A percentile compares a stretch with the other conserved stretches of the same genome.
phyloP scores from a whole-genome alignment of 2,797 vertebrate genomes.

The Pseudochirops corinnae region DNA sequence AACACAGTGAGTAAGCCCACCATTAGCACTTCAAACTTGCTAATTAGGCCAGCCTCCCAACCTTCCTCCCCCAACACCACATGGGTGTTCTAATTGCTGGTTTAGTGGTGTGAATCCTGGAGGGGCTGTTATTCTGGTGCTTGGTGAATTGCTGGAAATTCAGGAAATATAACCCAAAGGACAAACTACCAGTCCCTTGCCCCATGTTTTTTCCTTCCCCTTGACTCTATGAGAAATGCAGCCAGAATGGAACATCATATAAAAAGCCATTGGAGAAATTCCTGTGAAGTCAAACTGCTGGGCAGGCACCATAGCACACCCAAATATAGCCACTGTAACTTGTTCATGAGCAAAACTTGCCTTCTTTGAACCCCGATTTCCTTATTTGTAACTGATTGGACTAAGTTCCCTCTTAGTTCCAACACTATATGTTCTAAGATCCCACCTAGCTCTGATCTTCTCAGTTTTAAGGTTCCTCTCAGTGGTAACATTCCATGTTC shows the following conservation, averaged over 20 bases:
- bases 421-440: not conserved
- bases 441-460: no score
- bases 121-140: not conserved
- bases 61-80: not conserved
- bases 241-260: not conserved
- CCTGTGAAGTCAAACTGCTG: not conserved
- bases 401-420: not conserved
- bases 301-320: not conserved
- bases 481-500: not conserved
- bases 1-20: not conserved
- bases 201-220: no score
- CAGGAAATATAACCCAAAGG: no score
- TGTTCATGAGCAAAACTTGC: not conserved
- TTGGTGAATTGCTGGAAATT: no score
- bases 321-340: no score
- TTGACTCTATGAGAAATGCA: not conserved
- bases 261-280: accelerated
- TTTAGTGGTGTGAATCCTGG: not conserved
- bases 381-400: not conserved
- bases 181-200: not conserved
- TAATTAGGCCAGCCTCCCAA: not conserved
- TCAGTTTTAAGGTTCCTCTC: not conserved
- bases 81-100: not conserved
- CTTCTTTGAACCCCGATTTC: not conserved
- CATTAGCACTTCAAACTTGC: not conserved